phyloP scores from a whole-genome alignment of 2,797 vertebrate genomes.

The Malurus leucopterus region DNA sequence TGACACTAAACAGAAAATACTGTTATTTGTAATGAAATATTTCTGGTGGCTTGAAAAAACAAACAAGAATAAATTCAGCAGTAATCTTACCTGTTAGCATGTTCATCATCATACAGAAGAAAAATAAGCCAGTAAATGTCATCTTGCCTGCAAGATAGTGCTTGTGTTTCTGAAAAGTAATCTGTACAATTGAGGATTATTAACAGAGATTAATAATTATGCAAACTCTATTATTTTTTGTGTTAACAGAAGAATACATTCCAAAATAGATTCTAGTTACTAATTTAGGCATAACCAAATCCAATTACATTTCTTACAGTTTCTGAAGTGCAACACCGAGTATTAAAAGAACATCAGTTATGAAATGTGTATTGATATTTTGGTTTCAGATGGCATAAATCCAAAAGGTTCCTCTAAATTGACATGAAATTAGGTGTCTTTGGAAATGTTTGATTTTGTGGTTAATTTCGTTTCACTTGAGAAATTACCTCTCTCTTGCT shows the following conservation, averaged over 20 bases:
- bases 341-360: not conserved
- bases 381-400: not conserved
- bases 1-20: not conserved
- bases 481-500: conserved; percentile 16
- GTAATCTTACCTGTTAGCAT: conserved; percentile 35
- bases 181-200: not conserved
- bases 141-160: conserved; percentile 9
- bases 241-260: not conserved
- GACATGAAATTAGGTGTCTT: not conserved
- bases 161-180: not conserved
- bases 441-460: not conserved
- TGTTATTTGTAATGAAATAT: not conserved
- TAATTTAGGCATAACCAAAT: not conserved
- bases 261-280: not conserved
- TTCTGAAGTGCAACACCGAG: not conserved
- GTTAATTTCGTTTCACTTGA: not conserved
- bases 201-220: not conserved
- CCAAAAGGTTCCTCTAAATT: not conserved
- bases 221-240: not conserved
- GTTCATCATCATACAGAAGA: conserved; percentile 23
- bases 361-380: not conserved
- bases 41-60: not conserved
- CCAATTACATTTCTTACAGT: not conserved
- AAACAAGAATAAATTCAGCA: not conserved
- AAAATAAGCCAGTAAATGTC: conserved; percentile 8